A percentile compares a stretch with the other conserved stretches of the same genome.
These are phyloP conservation scores for Melanerpes aurifrons DNA, from an alignment of 2,113 vertebrate species.

Conservation along the genomic window DNA sequence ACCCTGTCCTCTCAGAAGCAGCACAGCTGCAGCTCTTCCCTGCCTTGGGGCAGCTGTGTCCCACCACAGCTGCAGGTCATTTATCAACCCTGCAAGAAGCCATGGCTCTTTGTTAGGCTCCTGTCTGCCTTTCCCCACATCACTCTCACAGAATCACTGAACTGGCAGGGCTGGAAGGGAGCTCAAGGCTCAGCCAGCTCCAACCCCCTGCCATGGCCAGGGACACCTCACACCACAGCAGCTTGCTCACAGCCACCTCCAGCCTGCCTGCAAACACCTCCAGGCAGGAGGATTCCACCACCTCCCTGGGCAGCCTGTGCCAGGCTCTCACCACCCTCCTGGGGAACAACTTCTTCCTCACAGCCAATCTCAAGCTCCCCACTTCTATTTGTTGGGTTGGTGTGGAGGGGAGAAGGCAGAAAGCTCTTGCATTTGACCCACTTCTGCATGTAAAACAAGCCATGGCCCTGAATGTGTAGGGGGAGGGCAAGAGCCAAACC, in stretches of 20 bases:
- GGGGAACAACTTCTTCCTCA: no score
- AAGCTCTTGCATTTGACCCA: background rate
- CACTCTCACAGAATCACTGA: no score
- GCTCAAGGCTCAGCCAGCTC: no score
- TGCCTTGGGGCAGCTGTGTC: background rate
- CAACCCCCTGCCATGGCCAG: no score
- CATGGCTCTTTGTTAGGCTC: background rate
- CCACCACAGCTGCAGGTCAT: background rate
- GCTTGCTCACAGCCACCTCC: no score
- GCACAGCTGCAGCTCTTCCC: background rate
- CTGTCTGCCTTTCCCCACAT: background rate
- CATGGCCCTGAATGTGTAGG: background rate
- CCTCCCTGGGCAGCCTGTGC: no score
- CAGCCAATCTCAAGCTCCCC: no score
- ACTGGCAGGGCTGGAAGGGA: no score
- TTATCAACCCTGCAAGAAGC: accelerated
- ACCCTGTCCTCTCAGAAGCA: accelerated
- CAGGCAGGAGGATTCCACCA: no score
- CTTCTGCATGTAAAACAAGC: background rate
- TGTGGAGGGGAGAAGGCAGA: background rate
- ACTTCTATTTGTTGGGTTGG: background rate
- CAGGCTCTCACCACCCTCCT: no score
- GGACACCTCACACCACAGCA: no score
- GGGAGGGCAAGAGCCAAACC: background rate
- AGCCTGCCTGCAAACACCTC: no score